Evolutionary conservation across 1,140 invertebrate species (phyloP).

Genomic region (Diorhabda carinulata): DNA sequence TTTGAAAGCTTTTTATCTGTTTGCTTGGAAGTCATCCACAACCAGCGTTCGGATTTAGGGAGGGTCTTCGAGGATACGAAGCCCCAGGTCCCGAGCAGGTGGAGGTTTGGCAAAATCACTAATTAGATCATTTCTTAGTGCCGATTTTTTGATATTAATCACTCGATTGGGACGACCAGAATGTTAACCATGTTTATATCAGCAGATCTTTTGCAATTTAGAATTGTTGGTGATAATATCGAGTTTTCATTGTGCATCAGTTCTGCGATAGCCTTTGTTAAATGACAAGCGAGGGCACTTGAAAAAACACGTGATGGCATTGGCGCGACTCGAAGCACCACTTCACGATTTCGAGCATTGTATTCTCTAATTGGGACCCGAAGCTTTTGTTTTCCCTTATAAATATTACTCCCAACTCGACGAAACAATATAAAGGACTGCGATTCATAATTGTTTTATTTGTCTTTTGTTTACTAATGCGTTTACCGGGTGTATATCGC

Average conservation of each 20-base stretch:
- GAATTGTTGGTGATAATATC: no score
- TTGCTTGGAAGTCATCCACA: no score
- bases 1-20: no score
- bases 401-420: constrained; percentile 8
- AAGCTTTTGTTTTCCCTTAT: constrained; percentile 15
- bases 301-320: constrained; percentile 12
- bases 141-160: no score
- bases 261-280: neutral
- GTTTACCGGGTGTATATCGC: neutral
- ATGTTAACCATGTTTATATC: no score
- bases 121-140: no score
- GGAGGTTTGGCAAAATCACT: no score
- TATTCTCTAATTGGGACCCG: constrained; percentile 20
- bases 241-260: neutral
- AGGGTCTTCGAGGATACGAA: no score
- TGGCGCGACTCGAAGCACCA: constrained; percentile 3
- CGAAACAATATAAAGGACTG: neutral
- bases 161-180: no score
- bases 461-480: constrained; percentile 10
- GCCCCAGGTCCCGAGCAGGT: no score
- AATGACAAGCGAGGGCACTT: constrained; percentile 1
- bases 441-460: constrained; percentile 6
- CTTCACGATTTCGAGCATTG: constrained; percentile 10
- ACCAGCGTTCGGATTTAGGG: no score
- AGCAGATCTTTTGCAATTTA: no score